These are phyloP conservation scores for Mus caroli DNA, from an alignment of 2,797 vertebrate species.

Conservation along the genomic window DNA sequence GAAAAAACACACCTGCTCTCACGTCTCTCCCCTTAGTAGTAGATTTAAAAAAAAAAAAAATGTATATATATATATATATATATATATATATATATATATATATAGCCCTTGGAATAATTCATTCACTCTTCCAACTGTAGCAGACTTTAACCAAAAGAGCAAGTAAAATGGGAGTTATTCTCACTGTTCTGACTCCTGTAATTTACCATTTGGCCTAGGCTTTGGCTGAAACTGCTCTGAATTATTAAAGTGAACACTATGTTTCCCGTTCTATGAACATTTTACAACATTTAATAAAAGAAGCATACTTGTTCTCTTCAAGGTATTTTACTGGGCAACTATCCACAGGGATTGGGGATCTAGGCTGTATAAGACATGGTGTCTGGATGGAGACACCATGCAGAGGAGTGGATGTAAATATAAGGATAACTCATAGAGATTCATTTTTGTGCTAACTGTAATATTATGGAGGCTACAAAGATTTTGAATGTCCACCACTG, in stretches of 20 bases:
- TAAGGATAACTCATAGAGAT: neutral
- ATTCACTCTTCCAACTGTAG: neutral
- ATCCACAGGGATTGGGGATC: neutral
- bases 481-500: neutral
- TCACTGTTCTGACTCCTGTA: slow-evolving; percentile 63
- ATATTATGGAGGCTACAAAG: neutral
- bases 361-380: neutral
- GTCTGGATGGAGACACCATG: neutral
- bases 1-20: neutral
- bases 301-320: slow-evolving; percentile 64
- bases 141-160: neutral
- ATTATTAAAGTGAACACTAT: slow-evolving; percentile 76
- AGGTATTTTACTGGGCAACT: slow-evolving; percentile 50
- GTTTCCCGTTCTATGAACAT: slow-evolving; percentile 62
- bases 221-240: slow-evolving; percentile 54
- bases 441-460: neutral
- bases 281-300: slow-evolving; percentile 68
- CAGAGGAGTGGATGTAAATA: neutral
- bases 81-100: neutral
- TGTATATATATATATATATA: too few species aligned
- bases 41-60: neutral
- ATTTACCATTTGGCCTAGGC: slow-evolving; percentile 61
- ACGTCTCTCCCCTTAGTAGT: neutral
- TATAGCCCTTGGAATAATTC: neutral
- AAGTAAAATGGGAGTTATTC: neutral